Evolutionary conservation across 2,113 vertebrate genomes (phyloP).

Genomic region (Pituophis catenifer): DNA sequence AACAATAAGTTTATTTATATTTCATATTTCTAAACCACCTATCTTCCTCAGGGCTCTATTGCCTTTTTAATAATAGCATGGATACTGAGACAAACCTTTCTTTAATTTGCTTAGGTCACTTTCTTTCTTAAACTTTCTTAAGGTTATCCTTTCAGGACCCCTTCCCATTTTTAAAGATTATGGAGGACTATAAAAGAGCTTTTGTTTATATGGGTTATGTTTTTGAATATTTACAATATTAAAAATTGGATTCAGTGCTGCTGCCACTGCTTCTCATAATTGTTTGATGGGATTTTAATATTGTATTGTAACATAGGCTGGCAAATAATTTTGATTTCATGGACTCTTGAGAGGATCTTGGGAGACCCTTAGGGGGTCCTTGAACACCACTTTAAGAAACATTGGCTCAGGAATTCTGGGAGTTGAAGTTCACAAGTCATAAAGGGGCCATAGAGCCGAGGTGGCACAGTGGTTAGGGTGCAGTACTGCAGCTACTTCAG

Average conservation of each 20-base stretch:
- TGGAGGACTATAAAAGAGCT: background rate
- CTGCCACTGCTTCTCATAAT: background rate
- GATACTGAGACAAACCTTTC: background rate
- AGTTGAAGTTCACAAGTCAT: background rate
- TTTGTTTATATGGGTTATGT: background rate
- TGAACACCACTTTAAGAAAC: background rate
- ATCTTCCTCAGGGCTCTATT: background rate
- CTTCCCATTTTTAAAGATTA: background rate
- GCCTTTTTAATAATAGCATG: background rate
- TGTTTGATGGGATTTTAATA: background rate
- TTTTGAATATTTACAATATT: background rate
- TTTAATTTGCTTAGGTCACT: background rate
- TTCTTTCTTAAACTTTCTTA: background rate
- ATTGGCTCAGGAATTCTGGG: background rate
- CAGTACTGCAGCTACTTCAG: no score
- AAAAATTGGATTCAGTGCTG: background rate
- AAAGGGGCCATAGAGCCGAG: background rate
- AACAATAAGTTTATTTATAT: background rate
- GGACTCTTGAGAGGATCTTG: background rate
- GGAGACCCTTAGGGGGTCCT: background rate
- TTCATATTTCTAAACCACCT: background rate
- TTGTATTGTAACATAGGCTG: background rate
- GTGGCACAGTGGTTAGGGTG: no score
- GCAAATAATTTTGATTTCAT: background rate
- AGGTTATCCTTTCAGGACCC: background rate